Evolutionary conservation across 2,113 vertebrate genomes (phyloP), one percentile per base, ranked within the genome.

Genomic region (Megaptera novaeangliae): DNA sequence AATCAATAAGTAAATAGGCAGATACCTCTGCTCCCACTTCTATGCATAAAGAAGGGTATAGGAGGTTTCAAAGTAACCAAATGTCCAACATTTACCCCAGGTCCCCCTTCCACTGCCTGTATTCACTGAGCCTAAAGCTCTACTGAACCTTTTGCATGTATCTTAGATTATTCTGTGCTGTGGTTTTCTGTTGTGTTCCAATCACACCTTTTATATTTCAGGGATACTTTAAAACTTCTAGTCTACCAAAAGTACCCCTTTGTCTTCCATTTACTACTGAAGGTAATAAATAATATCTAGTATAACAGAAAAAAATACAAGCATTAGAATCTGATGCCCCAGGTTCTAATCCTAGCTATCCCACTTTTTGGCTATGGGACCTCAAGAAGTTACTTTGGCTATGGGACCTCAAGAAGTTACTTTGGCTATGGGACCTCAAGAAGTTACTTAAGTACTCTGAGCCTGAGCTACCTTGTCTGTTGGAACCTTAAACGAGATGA

Each of bases 361-460:
- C 49, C 44, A 88, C 10, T 49, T 91, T 92, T 57, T 77, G 36
- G 44, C 27, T 91, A 2, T 81, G 15, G 31, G 46, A 80, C 4
- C 29, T 80, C 49, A 78, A 69, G n/a, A n/a, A n/a, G n/a, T n/a
- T n/a, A n/a, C n/a, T 92, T 57, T 77, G 36, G 44, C 27, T 91
- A 2, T 81, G 15, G 31, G 46, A 80, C 4, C 29, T 80, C 49
- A 78, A 69, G n/a, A n/a, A n/a, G n/a, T n/a, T n/a, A n/a, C n/a
- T 92, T 57, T 77, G 36, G 44, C 27, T 91, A 2, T 81, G 15
- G 31, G 46, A 80, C 4, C 29, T 80, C 49, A 78, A 95, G 17
- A 95, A 85, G 49, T 95, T 90, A 92, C 18, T 84, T 83, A 94
- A 95, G 61, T 69, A 41, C 8, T 91, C 63, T 64, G 25, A 74